Percentiles rank a stretch among this genome's conserved stretches.
Evolutionary conservation across 2,113 vertebrate species (phyloP).

Genomic region (Felis chaus): DNA sequence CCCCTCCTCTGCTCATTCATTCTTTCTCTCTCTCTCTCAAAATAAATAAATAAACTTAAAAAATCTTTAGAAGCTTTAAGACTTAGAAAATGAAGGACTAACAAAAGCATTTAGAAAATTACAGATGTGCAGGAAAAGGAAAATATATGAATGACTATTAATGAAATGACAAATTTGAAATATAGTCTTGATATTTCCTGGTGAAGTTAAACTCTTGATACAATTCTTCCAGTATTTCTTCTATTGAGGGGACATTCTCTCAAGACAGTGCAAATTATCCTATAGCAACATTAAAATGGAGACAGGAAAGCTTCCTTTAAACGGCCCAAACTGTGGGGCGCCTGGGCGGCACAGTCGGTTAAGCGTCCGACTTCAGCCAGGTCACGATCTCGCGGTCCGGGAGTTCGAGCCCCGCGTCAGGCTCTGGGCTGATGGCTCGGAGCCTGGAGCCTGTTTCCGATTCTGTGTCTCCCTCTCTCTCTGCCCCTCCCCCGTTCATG

Average conservation of each 20-base stretch:
- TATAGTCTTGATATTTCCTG: neutral
- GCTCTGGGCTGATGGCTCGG: too few species aligned
- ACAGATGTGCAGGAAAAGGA: neutral
- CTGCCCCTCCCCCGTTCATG: too few species aligned
- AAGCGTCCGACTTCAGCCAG: too few species aligned
- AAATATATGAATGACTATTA: neutral
- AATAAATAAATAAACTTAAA: neutral
- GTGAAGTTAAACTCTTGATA: neutral
- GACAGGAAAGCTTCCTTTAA: neutral
- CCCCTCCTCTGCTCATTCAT: too few species aligned
- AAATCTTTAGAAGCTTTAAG: neutral
- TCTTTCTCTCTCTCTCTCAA: too few species aligned
- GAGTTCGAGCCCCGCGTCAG: too few species aligned
- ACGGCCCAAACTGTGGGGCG: neutral
- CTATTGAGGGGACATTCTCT: neutral
- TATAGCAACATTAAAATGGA: neutral
- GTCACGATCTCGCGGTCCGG: too few species aligned
- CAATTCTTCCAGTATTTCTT: neutral
- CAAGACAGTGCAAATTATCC: neutral
- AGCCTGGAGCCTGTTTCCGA: too few species aligned
- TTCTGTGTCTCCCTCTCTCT: too few species aligned
- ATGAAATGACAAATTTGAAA: constrained; percentile 3
- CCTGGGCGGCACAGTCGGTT: too few species aligned
- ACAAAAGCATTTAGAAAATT: neutral
- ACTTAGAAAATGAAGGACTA: constrained; percentile 9